phyloP scores from a whole-genome alignment of 2,888 invertebrate species.

The Mythimna pallens region DNA sequence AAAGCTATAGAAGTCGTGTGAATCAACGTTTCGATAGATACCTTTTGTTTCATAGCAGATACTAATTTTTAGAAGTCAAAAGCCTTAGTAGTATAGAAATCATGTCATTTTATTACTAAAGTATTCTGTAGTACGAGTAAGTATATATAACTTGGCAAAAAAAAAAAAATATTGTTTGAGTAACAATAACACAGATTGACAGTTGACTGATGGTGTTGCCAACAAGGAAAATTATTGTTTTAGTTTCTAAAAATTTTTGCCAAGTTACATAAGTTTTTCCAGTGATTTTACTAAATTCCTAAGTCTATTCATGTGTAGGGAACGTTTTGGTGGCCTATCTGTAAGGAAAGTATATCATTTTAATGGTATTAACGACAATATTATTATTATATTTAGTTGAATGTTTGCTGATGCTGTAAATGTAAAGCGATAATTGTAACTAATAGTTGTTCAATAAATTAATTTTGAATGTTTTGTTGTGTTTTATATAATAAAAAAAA shows the following conservation, averaged over 20 bases:
- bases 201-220: neutral
- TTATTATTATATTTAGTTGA: constrained; percentile 41
- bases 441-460: constrained; percentile 60
- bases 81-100: constrained; percentile 1
- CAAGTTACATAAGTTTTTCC: neutral
- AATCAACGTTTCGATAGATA: constrained; percentile 10
- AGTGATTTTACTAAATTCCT: constrained; percentile 27
- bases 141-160: neutral
- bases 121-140: neutral
- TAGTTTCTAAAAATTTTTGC: neutral
- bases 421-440: constrained; percentile 47
- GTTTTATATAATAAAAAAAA: neutral
- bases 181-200: neutral
- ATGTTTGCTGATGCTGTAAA: constrained; percentile 36
- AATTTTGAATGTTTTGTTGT: constrained; percentile 46
- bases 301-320: constrained; percentile 20
- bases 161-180: neutral
- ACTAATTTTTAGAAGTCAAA: constrained; percentile 2
- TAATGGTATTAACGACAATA: constrained; percentile 51
- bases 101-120: neutral
- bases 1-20: constrained; percentile 3
- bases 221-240: neutral
- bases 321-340: constrained; percentile 45
- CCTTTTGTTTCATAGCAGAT: neutral
- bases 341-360: constrained; percentile 41